These are phyloP conservation scores for Erethizon dorsatum DNA, from an alignment of 2,797 vertebrate genomes.

Conservation along the genomic window DNA sequence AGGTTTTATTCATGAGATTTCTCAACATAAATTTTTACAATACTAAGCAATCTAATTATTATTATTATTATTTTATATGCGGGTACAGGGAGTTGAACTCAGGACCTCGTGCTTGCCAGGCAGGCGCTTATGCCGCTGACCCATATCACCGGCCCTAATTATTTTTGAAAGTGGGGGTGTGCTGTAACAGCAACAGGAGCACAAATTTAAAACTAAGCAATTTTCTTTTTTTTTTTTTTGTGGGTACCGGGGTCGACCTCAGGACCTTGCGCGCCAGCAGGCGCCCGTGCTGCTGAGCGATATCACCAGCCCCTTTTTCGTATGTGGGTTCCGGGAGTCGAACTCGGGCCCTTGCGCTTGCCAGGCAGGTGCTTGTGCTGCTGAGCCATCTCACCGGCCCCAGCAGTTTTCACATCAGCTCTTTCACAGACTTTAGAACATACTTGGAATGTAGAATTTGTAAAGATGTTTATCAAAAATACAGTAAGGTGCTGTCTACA, in stretches of 20 bases:
- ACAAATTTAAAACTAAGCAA: slow-evolving; percentile 63
- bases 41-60: slow-evolving; percentile 77
- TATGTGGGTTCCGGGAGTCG: too few species aligned
- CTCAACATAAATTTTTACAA: slow-evolving; percentile 58
- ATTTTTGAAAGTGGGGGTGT: slow-evolving; percentile 68
- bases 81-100: too few species aligned
- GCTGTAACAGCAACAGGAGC: not conserved
- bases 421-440: slow-evolving; percentile 27
- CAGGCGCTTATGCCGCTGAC: too few species aligned
- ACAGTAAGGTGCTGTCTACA: not conserved
- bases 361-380: too few species aligned
- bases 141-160: not conserved
- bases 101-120: too few species aligned
- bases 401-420: slow-evolving; percentile 15
- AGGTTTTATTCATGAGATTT: slow-evolving; percentile 76
- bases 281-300: too few species aligned
- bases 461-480: slow-evolving; percentile 48
- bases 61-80: too few species aligned
- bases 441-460: slow-evolving; percentile 31
- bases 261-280: too few species aligned
- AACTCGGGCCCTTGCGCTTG: too few species aligned
- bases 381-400: too few species aligned
- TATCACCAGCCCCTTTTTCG: too few species aligned
- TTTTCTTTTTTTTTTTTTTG: not conserved
- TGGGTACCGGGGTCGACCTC: too few species aligned